These are phyloP conservation scores for Crossaster papposus DNA, from an alignment of 53 echinoderm and acorn worm genomes.

Conservation along the genomic window DNA sequence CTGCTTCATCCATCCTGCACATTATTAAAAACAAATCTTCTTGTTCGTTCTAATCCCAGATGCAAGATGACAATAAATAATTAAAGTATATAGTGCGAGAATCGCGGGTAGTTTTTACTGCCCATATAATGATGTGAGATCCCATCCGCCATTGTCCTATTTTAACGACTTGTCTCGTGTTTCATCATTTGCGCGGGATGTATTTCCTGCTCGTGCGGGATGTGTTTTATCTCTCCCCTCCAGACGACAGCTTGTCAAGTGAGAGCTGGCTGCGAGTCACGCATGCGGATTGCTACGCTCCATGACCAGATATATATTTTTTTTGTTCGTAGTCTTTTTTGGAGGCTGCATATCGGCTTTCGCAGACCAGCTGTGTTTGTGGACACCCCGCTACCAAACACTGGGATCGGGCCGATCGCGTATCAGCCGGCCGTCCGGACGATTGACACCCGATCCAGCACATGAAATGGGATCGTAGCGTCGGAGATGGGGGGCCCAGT, in stretches of 20 bases:
- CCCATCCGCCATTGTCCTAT: conserved; percentile 32
- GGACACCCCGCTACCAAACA: conserved; percentile 59
- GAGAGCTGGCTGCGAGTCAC: conserved; percentile 31
- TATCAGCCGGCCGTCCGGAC: conserved; percentile 47
- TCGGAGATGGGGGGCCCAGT: conserved; percentile 18
- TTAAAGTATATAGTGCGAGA: background rate
- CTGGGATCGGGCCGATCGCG: conserved; percentile 40
- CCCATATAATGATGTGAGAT: conserved; percentile 6
- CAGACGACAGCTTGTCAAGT: conserved; percentile 53
- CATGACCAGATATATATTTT: conserved; percentile 33
- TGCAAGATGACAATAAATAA: background rate
- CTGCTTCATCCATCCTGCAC: too few species aligned
- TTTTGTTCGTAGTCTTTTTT: conserved; percentile 15
- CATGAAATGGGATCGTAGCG: conserved; percentile 45
- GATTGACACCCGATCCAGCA: conserved; percentile 56
- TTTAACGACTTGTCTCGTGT: conserved; percentile 31
- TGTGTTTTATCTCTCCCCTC: conserved; percentile 52
- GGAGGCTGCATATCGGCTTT: conserved; percentile 44
- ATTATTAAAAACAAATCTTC: background rate
- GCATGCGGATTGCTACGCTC: conserved; percentile 36
- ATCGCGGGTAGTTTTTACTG: background rate
- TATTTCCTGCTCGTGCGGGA: conserved; percentile 29
- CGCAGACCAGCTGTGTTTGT: conserved; percentile 60
- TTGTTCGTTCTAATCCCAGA: background rate
- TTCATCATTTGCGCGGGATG: conserved; percentile 23